Base-by-base conservation (phyloP, 2,888 invertebrate species). In the Tiliacea citrago region DNA sequence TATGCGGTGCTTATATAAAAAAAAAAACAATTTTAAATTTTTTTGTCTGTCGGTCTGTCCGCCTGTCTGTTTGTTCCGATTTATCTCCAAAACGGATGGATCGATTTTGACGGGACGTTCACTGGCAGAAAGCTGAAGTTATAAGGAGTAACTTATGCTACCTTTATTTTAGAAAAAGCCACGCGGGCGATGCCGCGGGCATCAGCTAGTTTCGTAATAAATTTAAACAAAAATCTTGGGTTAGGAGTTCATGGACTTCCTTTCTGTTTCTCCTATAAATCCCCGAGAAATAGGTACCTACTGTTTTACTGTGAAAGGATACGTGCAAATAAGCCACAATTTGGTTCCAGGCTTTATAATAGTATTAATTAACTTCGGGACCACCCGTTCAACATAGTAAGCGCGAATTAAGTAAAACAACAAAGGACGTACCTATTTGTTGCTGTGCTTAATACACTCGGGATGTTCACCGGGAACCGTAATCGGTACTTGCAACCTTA, bases 401-500 rank as follows among this genome's bases (percentile, higher is more conserved):
- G 83, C 82, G 75, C 45, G 76, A 86, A 86, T 86, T 84, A 81
- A 81, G 85, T 81, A 79, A 76, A 83, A 79, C 84, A 86, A 78
- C 83, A 80, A 81, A 81, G 79, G 83, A 29, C 29, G 29, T 76
- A 73, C 79, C 82, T 84, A 81, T 84, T 86, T 83, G 86, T 79
- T 79, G 75, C 83, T 84, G 75, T 86, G 81, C 81, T 86, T 86
- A 86, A 86, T 86, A 86, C 73, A 86, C 77, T 77, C 57, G 77
- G 84, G 86, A 79, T 83, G 81, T 77, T 84, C 81, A 68, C 77
- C 62, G 84, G 86, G 84, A 67, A 84, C 80, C 74, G 73, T 86
- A 83, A 86, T 86, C 77, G 78, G 73, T 83, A 77, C 86, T 85
- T 86, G 83, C 76, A 86, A 84, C 85, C 86, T 83, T 85, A 86